phyloP scores from a whole-genome alignment of 2,888 invertebrate genomes.

The Spodoptera picta region DNA sequence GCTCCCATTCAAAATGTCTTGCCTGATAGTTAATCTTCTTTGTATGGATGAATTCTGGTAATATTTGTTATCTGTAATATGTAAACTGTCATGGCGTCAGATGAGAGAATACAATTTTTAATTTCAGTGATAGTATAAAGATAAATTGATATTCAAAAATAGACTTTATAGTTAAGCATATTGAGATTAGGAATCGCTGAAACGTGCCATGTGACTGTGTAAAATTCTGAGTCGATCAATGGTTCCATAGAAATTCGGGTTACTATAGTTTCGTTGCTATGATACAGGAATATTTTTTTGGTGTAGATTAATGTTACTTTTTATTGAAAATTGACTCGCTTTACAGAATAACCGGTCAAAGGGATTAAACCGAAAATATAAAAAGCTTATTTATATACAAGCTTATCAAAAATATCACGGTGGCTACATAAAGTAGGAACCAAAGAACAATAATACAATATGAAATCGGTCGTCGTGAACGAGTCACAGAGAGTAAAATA shows the following conservation, averaged over 20 bases:
- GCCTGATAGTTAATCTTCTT: constrained; percentile 3
- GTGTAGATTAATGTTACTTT: too few relatives aligned
- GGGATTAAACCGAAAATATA: constrained; percentile 21
- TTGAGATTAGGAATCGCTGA: too few relatives aligned
- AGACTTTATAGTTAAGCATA: too few relatives aligned
- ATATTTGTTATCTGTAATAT: too few relatives aligned
- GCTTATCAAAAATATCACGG: constrained; percentile 54
- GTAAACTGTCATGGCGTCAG: neutral
- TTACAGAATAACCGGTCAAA: constrained; percentile 2
- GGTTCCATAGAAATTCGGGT: neutral
- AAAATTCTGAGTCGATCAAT: too few relatives aligned
- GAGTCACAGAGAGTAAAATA: constrained; percentile 37
- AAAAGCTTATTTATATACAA: constrained; percentile 49
- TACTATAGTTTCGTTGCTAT: too few relatives aligned
- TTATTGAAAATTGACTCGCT: neutral
- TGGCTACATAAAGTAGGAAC: constrained; percentile 56
- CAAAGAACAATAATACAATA: constrained; percentile 54
- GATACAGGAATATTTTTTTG: too few relatives aligned
- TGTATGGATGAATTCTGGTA: neutral
- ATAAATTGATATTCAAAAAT: too few relatives aligned
- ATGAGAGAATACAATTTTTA: too few relatives aligned
- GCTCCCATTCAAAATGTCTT: constrained; percentile 23
- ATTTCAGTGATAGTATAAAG: too few relatives aligned
- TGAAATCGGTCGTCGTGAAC: constrained; percentile 60
- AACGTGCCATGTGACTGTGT: too few relatives aligned